Conservation (phyloP, 2,888 invertebrate genomes). For the Herminia tarsipennalis region DNA sequence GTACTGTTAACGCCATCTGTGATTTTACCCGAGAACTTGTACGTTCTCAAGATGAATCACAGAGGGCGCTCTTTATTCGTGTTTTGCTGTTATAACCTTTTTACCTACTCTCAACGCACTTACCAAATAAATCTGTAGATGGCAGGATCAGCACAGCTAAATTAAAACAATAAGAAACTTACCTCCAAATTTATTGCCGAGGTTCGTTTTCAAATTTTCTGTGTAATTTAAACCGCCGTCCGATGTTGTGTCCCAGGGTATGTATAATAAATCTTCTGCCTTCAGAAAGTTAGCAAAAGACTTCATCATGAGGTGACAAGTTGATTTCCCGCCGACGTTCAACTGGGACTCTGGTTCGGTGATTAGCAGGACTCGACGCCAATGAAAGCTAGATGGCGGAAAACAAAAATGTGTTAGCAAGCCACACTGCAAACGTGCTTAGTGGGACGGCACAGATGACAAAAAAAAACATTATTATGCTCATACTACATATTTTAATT, state of each 20-base stretch:
- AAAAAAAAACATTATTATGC: background rate
- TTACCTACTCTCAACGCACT: no score
- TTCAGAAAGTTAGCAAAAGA: constrained; percentile 87
- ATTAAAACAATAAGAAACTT: constrained; percentile 62
- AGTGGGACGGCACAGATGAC: constrained; percentile 24
- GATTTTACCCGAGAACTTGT: background rate
- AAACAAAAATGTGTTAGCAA: constrained; percentile 71
- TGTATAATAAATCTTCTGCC: constrained; percentile 74
- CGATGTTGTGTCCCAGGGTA: constrained; percentile 87
- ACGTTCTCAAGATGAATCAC: no score
- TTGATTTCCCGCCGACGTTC: constrained; percentile 88
- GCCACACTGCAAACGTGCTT: constrained; percentile 62
- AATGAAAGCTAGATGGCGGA: constrained; percentile 87
- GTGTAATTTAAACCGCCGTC: constrained; percentile 84
- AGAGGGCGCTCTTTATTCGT: no score
- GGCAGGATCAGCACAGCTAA: constrained; percentile 19
- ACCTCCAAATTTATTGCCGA: constrained; percentile 90
- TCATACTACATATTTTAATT: no score
- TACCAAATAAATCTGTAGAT: constrained; percentile 29
- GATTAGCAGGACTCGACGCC: constrained; percentile 89
- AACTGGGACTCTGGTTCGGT: constrained; percentile 90
- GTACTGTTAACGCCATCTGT: constrained; percentile 19
- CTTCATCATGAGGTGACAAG: constrained; percentile 91
- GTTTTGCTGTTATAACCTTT: background rate
- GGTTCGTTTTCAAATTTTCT: constrained; percentile 87